These are phyloP conservation scores for Cheirogaleus major DNA, from an alignment of 2,797 vertebrate genomes.

Conservation along the genomic window DNA sequence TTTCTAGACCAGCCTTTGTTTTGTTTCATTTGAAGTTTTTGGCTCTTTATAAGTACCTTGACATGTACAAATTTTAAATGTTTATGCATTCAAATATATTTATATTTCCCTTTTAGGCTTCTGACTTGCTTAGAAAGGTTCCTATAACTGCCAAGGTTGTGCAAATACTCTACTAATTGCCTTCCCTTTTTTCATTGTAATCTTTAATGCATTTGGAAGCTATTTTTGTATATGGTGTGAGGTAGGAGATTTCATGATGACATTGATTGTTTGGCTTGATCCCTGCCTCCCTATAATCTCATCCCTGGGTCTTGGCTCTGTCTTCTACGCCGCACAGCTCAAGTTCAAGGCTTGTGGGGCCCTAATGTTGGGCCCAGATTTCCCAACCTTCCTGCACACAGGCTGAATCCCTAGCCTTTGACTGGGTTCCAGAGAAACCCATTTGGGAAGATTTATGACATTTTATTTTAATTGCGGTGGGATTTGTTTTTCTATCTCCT, in stretches of 20 bases:
- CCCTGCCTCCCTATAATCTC: background rate
- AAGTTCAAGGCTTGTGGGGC: background rate
- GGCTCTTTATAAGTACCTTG: background rate
- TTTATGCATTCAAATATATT: background rate
- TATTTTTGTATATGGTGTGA: background rate
- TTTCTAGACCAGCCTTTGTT: background rate
- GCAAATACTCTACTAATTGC: background rate
- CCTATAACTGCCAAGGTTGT: background rate
- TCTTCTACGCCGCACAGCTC: fast-evolving
- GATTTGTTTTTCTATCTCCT: background rate
- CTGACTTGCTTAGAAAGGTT: background rate
- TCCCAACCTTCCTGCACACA: background rate
- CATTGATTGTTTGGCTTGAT: background rate
- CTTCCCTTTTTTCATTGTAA: background rate
- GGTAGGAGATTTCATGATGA: background rate
- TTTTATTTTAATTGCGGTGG: background rate
- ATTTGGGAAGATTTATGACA: background rate
- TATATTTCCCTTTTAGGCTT: constrained; percentile 14
- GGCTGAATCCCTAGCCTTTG: background rate
- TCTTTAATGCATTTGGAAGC: background rate
- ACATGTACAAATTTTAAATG: background rate
- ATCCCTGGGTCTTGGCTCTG: background rate
- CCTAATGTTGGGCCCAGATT: background rate
- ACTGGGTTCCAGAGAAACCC: background rate
- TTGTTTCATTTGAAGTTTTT: background rate